Evolutionary conservation across 2,797 vertebrate species (phyloP).

Genomic region (Thamnophis elegans): DNA sequence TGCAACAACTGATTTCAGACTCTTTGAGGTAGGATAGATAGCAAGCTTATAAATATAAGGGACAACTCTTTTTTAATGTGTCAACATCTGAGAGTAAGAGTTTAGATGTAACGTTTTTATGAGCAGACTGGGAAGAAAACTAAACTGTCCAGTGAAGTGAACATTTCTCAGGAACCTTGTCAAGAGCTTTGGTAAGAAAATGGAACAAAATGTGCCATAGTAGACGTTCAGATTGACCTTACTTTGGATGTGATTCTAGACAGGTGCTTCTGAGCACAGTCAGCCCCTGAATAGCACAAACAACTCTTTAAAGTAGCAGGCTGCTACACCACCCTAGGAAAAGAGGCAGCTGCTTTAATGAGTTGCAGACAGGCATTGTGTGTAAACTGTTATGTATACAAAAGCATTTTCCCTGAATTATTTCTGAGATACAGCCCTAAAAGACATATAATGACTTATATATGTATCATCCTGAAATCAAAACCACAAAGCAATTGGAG

Average conservation of each 20-base stretch:
- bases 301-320: neutral
- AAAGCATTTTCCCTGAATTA: neutral
- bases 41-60: neutral
- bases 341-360: neutral
- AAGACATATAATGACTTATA: neutral
- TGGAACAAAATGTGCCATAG: neutral
- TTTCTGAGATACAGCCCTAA: neutral
- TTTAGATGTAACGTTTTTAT: neutral
- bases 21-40: slow-evolving; percentile 19
- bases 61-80: neutral
- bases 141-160: slow-evolving; percentile 1
- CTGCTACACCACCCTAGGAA: neutral
- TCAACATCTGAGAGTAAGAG: neutral
- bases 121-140: neutral
- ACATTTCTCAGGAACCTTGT: neutral
- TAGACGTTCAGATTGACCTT: neutral
- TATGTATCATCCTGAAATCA: neutral
- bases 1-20: slow-evolving; percentile 9
- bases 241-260: neutral
- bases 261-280: neutral
- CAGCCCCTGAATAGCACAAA: neutral
- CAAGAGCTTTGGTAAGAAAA: neutral
- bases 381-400: neutral
- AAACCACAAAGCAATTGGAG: neutral
- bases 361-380: neutral